These are phyloP conservation scores for Temnothorax curvispinosus DNA, from an alignment of 1,140 invertebrate genomes.

Conservation along the genomic window DNA sequence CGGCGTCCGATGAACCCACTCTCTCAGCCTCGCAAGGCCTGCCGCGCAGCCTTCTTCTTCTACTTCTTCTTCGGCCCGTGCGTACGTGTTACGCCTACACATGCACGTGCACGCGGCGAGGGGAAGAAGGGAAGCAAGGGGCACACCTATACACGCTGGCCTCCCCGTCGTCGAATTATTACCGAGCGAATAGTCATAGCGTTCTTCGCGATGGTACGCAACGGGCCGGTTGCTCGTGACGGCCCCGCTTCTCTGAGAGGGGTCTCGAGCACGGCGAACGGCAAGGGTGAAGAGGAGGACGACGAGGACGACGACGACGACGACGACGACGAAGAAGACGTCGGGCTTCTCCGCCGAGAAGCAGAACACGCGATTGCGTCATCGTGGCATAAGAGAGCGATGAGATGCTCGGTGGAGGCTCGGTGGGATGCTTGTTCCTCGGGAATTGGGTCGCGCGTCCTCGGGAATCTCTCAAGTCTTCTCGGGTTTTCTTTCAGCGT, in stretches of 20 bases:
- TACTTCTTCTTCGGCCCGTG: conserved; percentile 40
- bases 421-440: conserved; percentile 65
- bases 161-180: conserved; percentile 66
- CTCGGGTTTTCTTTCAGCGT: not conserved
- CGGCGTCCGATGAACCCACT: conserved; percentile 85
- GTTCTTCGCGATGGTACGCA: not conserved
- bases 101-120: not conserved
- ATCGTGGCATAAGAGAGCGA: conserved; percentile 56
- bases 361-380: conserved; percentile 69
- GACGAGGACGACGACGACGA: not conserved
- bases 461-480: conserved; percentile 33
- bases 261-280: not conserved
- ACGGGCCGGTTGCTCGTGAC: not conserved
- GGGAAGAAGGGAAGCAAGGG: not conserved
- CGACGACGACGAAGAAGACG: not conserved
- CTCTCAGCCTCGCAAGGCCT: conserved; percentile 77
- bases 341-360: conserved; percentile 40
- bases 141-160: not conserved
- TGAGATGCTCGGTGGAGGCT: conserved; percentile 8
- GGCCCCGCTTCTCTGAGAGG: conserved; percentile 2
- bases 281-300: not conserved
- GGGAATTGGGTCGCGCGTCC: conserved; percentile 73
- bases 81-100: conserved; percentile 37
- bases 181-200: conserved; percentile 57
- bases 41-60: conserved; percentile 56